Evolutionary conservation across 2,888 invertebrate genomes (phyloP).

Genomic region (Leptogaster cylindrica): DNA sequence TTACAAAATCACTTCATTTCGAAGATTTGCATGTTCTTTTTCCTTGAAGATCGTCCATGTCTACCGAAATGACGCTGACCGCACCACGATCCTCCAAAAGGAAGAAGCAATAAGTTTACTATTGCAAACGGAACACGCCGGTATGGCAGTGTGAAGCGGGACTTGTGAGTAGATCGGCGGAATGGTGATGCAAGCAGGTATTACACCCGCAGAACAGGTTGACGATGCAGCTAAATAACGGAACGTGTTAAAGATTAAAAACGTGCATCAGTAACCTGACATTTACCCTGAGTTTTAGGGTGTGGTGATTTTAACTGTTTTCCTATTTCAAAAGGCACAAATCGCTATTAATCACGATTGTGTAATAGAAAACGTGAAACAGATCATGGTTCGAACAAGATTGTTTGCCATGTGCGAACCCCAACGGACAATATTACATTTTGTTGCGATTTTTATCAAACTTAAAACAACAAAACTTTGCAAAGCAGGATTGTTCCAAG

Average conservation of each 20-base stretch:
- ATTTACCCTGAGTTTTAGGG: conserved; percentile 29
- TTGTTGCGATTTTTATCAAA: conserved; percentile 30
- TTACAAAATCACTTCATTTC: no score
- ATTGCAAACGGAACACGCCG: no score
- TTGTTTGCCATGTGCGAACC: neutral
- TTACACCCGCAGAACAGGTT: conserved; percentile 22
- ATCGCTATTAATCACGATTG: conserved; percentile 7
- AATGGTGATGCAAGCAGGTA: neutral
- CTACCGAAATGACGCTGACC: no score
- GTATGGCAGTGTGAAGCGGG: no score
- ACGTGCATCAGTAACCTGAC: conserved; percentile 34
- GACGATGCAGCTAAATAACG: neutral
- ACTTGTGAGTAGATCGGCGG: conserved; percentile 5
- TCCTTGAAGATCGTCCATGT: no score
- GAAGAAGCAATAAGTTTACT: no score
- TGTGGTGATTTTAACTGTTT: conserved; percentile 15
- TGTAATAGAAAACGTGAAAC: conserved; percentile 2
- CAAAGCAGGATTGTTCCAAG: no score
- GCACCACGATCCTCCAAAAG: no score
- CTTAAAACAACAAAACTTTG: no score
- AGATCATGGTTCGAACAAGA: conserved; percentile 24
- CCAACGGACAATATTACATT: conserved; percentile 19
- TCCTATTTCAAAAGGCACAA: neutral
- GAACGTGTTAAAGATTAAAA: conserved; percentile 36
- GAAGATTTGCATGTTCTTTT: no score